Percentiles rank a stretch among this genome's conserved stretches.
These are phyloP conservation scores for Oplegnathus fasciatus DNA, from an alignment of 2,113 vertebrate genomes.

Conservation along the genomic window DNA sequence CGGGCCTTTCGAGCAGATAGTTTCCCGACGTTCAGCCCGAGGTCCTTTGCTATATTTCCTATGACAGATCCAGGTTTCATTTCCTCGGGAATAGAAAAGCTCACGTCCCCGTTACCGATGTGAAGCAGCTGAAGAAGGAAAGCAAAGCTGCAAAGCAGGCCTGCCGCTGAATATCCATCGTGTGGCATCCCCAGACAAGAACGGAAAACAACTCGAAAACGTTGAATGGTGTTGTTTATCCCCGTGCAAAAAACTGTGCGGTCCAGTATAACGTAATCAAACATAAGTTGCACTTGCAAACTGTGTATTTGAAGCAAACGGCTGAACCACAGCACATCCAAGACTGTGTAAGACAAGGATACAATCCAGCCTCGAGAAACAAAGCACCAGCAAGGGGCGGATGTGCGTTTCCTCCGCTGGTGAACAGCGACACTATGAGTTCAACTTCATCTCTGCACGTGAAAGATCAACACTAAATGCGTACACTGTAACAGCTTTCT, in stretches of 20 bases:
- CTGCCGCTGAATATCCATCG: background rate
- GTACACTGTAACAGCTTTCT: background rate
- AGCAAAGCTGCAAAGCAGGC: background rate
- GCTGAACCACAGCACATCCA: background rate
- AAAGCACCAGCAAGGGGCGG: slow-evolving; percentile 1
- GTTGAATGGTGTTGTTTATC: slow-evolving; percentile 1
- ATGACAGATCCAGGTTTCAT: slow-evolving; percentile 80
- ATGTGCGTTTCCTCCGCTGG: background rate
- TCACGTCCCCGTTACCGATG: slow-evolving; percentile 65
- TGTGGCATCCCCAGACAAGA: background rate
- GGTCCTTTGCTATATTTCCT: slow-evolving; percentile 79
- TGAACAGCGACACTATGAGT: slow-evolving; percentile 69
- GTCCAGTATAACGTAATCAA: background rate
- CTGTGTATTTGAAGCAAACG: background rate
- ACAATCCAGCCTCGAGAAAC: background rate
- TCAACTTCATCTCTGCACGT: slow-evolving; percentile 1
- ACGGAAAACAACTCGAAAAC: slow-evolving; percentile 33
- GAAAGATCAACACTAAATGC: background rate
- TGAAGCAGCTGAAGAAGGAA: background rate
- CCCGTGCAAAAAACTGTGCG: background rate
- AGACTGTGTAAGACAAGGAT: background rate
- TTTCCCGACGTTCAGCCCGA: slow-evolving; percentile 71
- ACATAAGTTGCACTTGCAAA: background rate
- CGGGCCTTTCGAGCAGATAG: slow-evolving; percentile 71
- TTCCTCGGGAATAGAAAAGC: slow-evolving; percentile 75